Conservation (phyloP, 2,797 vertebrate species). For the Salarias fasciatus region DNA sequence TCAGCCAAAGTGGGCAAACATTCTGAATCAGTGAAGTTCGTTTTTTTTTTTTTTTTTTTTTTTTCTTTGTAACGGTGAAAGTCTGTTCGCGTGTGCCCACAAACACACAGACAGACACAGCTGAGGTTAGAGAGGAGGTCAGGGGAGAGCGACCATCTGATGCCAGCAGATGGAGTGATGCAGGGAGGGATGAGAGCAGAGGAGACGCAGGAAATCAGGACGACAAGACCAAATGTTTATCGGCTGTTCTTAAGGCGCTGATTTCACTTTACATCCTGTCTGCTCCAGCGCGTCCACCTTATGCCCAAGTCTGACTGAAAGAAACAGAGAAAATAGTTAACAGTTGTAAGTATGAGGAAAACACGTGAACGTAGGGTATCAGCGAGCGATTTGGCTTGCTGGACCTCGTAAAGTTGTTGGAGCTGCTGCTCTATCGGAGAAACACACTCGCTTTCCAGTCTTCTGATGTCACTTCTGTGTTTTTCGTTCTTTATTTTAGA, state of each 20-base stretch:
- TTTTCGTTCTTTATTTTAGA: conserved; percentile 82
- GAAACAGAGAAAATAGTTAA: conserved; percentile 32
- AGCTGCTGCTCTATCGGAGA: conserved; percentile 24
- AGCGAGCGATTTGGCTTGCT: conserved; percentile 1
- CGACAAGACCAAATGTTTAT: conserved; percentile 77
- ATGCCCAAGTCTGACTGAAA: conserved; percentile 36
- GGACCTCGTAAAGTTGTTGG: not conserved
- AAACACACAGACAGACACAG: conserved; percentile 41
- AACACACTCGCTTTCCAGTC: conserved; percentile 21
- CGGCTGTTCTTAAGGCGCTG: conserved; percentile 59
- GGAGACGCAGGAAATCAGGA: conserved; percentile 69
- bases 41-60: conserved; percentile 26
- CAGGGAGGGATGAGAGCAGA: conserved; percentile 40
- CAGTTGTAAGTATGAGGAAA: too few relatives aligned
- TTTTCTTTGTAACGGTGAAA: conserved; percentile 25
- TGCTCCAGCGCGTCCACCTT: conserved; percentile 58
- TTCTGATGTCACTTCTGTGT: conserved; percentile 46
- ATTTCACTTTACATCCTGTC: conserved; percentile 76
- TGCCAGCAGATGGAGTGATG: conserved; percentile 81
- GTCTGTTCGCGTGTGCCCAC: conserved; percentile 31
- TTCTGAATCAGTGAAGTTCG: too few relatives aligned
- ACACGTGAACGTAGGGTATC: too few relatives aligned
- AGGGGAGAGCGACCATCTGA: conserved; percentile 79
- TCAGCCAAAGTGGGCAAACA: too few relatives aligned
- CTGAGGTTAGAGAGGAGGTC: conserved; percentile 74